Percentiles rank a stretch among this genome's conserved stretches.
These are phyloP conservation scores for Pristionchus mayeri DNA, from an alignment of 2,888 invertebrate species.

Conservation along the genomic window DNA sequence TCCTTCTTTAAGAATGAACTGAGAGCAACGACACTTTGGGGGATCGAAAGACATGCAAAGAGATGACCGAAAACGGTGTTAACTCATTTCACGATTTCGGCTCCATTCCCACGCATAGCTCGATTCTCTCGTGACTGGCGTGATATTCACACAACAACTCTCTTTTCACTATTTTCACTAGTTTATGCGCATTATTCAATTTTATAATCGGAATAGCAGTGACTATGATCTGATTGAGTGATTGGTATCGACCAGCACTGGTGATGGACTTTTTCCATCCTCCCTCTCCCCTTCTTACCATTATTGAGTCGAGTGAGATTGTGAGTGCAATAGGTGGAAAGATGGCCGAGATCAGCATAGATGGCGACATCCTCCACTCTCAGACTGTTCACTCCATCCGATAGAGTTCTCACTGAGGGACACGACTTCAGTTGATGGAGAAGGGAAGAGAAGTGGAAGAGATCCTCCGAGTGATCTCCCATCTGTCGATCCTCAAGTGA, in stretches of 20 bases:
- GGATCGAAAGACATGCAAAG: too few relatives aligned
- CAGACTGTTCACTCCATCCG: not conserved
- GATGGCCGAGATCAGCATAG: slow-evolving; percentile 66
- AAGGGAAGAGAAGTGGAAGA: not conserved
- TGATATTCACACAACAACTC: not conserved
- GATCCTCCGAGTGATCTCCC: slow-evolving; percentile 21
- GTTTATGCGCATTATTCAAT: not conserved
- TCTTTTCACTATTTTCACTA: not conserved
- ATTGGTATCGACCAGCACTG: too few relatives aligned
- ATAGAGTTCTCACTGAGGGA: not conserved
- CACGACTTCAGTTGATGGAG: not conserved
- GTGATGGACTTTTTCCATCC: too few relatives aligned
- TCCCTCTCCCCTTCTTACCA: not conserved
- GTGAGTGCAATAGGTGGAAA: slow-evolving; percentile 63
- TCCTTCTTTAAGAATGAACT: too few relatives aligned
- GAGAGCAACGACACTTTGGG: too few relatives aligned
- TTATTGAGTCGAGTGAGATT: slow-evolving; percentile 55
- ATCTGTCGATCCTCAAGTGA: slow-evolving; percentile 36
- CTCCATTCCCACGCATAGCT: too few relatives aligned
- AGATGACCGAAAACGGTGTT: too few relatives aligned
- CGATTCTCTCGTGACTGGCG: too few relatives aligned
- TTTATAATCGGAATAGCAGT: not conserved
- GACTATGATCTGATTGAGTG: too few relatives aligned
- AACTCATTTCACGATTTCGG: too few relatives aligned
- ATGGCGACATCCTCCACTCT: slow-evolving; percentile 52